Percentiles rank a stretch among this genome's conserved stretches.
Conservation (phyloP, 1,140 invertebrate species). For the fruit fly (Drosophila melanogaster) region Release_6_plus_ISO1_MT NT_033777.3:9342001-9342500, state of each 20-base stretch:
- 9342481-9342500: constrained; percentile 61
- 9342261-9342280: constrained; percentile 63
- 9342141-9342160: constrained; percentile 64
- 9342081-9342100: constrained; percentile 20
- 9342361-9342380: constrained; percentile 46
- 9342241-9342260: constrained; percentile 23
- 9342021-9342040: constrained; percentile 47
- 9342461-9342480: constrained; percentile 37
- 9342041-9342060: constrained; percentile 55
- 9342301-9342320: constrained; percentile 45
- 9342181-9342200: constrained; percentile 35
- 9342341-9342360: constrained; percentile 48
- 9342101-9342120: constrained; percentile 25
- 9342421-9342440: constrained; percentile 65
- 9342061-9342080: constrained; percentile 16
- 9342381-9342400: constrained; percentile 44
- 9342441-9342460: constrained; percentile 56
- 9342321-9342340: constrained; percentile 70
- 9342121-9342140: constrained; percentile 40
- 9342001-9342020: constrained; percentile 51
- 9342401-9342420: constrained; percentile 42
- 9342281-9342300: constrained; percentile 78
- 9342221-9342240: constrained; percentile 40
- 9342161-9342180: constrained; percentile 70
- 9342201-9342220: constrained; percentile 50